phyloP scores from a whole-genome alignment of 2,113 vertebrate species.

The Colossoma macropomum region DNA sequence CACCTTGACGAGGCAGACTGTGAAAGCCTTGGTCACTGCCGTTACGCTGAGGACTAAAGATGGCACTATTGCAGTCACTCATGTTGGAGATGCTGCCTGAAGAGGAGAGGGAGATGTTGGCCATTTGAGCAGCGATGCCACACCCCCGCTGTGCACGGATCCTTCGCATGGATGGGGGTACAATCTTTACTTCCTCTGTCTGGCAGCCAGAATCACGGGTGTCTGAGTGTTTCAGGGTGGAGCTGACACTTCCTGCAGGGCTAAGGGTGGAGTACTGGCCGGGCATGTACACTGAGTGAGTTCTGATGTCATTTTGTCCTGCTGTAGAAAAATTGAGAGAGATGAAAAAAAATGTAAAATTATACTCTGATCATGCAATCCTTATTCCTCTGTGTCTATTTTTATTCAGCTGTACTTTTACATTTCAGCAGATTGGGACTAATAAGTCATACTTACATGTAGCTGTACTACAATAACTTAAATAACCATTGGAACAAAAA shows the following conservation, averaged over 20 bases:
- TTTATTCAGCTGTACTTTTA: too few species aligned
- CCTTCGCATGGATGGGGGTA: conserved; percentile 79
- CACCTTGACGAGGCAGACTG: conserved; percentile 79
- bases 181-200: conserved; percentile 72
- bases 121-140: conserved; percentile 89
- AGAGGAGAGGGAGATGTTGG: conserved; percentile 81
- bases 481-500: too few species aligned
- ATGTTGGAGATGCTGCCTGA: conserved; percentile 83
- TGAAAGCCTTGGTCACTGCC: conserved; percentile 75
- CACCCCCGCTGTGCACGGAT: conserved; percentile 90
- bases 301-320: conserved; percentile 70
- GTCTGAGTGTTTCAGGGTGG: conserved; percentile 67
- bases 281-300: conserved; percentile 70
- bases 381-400: too few species aligned
- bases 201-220: conserved; percentile 84
- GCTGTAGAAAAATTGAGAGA: conserved; percentile 69
- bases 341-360: background rate
- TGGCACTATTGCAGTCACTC: conserved; percentile 75
- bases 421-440: too few species aligned
- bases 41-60: conserved; percentile 69
- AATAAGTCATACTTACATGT: too few species aligned
- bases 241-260: conserved; percentile 70
- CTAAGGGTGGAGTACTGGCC: conserved; percentile 82
- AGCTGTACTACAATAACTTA: too few species aligned
- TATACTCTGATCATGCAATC: too few species aligned